These are phyloP conservation scores for Ginglymostoma cirratum DNA, from an alignment of 2,113 vertebrate species.

Conservation along the genomic window DNA sequence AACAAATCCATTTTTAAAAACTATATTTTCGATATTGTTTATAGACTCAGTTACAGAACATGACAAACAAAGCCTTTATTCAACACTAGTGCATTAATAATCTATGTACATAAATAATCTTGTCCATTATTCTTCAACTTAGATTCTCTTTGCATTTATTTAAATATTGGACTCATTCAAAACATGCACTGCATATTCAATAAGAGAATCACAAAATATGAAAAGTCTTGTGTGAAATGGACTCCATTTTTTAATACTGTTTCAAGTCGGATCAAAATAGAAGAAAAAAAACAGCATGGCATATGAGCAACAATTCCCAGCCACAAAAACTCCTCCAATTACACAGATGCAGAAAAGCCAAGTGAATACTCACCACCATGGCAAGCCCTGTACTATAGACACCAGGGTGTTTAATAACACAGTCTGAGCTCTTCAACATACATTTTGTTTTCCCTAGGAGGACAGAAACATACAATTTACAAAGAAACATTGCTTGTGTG, in stretches of 20 bases:
- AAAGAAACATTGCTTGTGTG: not conserved
- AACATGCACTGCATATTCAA: not conserved
- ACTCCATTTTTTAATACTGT: not conserved
- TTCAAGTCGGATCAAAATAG: not conserved
- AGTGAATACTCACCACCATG: conserved; percentile 88
- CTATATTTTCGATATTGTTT: not conserved
- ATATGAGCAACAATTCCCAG: not conserved
- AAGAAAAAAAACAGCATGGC: not conserved
- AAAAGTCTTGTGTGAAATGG: not conserved
- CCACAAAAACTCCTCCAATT: not conserved
- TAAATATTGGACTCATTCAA: not conserved
- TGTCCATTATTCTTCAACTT: not conserved
- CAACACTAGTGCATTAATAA: not conserved
- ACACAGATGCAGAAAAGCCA: not conserved
- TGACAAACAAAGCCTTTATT: not conserved
- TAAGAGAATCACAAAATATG: not conserved
- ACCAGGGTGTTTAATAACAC: conserved; percentile 90
- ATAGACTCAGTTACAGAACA: not conserved
- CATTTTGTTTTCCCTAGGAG: conserved; percentile 92
- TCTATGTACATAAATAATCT: not conserved
- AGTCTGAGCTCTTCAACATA: conserved; percentile 97
- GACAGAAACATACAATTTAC: conserved; percentile 37
- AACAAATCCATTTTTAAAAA: not conserved
- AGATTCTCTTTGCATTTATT: not conserved
- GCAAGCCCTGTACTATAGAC: conserved; percentile 88